phyloP scores from a whole-genome alignment of 2,113 vertebrate species.

The Corvus cornix region DNA sequence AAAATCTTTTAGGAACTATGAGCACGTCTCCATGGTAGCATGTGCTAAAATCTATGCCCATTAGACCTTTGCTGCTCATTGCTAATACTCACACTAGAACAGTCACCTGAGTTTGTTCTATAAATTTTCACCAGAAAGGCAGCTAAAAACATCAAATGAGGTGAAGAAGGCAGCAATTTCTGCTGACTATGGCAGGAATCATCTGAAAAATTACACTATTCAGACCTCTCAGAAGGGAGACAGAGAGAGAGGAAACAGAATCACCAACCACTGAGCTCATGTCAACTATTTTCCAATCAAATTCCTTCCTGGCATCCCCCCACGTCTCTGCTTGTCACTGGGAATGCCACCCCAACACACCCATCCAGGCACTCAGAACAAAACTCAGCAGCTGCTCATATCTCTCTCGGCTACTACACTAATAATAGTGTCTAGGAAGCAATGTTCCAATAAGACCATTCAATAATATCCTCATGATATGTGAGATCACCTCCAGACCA shows the following conservation, averaged over 20 bases:
- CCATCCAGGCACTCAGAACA: conserved; percentile 25
- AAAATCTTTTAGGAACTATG: background rate
- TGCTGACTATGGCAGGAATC: background rate
- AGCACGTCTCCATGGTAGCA: background rate
- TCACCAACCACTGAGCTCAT: background rate
- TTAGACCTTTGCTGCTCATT: background rate
- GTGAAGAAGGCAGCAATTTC: background rate
- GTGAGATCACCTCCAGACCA: background rate
- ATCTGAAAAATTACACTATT: background rate
- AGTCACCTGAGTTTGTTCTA: background rate
- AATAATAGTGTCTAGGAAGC: conserved; percentile 74
- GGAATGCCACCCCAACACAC: conserved; percentile 59
- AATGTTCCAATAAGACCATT: conserved; percentile 44
- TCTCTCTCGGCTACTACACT: conserved; percentile 48
- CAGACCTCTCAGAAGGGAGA: background rate
- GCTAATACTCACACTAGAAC: background rate
- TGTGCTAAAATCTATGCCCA: background rate
- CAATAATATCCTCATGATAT: background rate
- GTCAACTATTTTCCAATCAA: background rate
- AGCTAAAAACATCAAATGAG: background rate
- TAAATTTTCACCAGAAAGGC: background rate
- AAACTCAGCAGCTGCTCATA: conserved; percentile 63
- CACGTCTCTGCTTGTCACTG: background rate
- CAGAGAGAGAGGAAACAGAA: background rate
- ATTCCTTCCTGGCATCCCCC: background rate